Evolutionary conservation across 30 jellyfish, hydroid and myxozoan species (phyloP), one percentile per base, ranked within the genome.

Genomic region (Pseudorhiza aurosa): DNA sequence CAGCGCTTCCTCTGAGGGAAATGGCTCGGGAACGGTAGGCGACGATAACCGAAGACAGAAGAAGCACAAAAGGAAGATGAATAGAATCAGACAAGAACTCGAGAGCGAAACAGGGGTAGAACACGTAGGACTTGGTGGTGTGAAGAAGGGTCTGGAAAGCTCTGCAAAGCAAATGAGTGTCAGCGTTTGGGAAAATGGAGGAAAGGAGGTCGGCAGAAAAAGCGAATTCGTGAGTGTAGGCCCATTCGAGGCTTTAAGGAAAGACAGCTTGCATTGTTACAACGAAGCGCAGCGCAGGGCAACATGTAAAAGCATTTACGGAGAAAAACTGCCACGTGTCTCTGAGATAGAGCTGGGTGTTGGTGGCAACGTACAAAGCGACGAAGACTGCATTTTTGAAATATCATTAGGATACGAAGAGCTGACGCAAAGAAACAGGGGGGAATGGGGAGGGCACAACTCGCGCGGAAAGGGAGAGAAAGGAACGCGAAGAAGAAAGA

Each of bases 321-420:
- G 15, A 46, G 58, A 44, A 44, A 64, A 27, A 12, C 28, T 64
- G 7, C 77, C 77, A 35, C 32, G 77, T 64, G 58, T 64, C 35
- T 64, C 24, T 32, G 77, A 64, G 21, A 64, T 24, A 2, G 4
- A n/a, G 21, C 24, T n/a, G 3, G n/a, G n/a, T n/a, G n/a, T n/a
- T n/a, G n/a, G n/a, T n/a, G 63, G 22, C 24, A 28, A 47, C 9
- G 63, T n/a, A 47, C 28, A 10, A 9, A 14, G 19, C 10, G 24
- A 47, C 63, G 27, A 47, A 9, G 1, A 7, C 22, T 25, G 63
- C 0, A 47, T n/a, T 10, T n/a, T 2, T 47, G 28, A 47, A 2
- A 47, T 0, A 0, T 8, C 22, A 8, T 25, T n/a, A 10, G 5
- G 22, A n/a, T 8, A 47, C 22, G 11, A 1, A n/a, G 63, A 47